A percentile compares a stretch with the other conserved stretches of the same genome.
Evolutionary conservation across 2,888 invertebrate genomes (phyloP).

Genomic region (Caenorhabditis becei): DNA sequence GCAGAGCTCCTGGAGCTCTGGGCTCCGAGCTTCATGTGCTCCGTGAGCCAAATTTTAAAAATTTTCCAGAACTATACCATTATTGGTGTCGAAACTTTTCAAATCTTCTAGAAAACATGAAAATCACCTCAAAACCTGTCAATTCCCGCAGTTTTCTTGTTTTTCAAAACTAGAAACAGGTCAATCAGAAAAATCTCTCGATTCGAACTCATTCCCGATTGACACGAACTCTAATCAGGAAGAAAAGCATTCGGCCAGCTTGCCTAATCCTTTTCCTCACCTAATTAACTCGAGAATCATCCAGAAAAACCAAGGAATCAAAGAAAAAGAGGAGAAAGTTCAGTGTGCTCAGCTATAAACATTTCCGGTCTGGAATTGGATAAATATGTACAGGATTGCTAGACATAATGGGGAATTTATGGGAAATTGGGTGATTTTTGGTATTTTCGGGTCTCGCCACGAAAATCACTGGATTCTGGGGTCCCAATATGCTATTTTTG

Average conservation of each 20-base stretch:
- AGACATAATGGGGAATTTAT: too few species aligned
- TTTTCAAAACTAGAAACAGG: neutral
- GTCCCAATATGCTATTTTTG: neutral
- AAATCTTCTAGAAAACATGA: too few species aligned
- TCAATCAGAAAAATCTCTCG: too few species aligned
- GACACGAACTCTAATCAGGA: neutral
- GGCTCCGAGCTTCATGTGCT: too few species aligned
- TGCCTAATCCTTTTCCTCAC: neutral
- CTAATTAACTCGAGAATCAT: neutral
- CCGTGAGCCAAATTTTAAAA: too few species aligned
- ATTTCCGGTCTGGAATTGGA: neutral
- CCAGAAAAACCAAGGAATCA: neutral
- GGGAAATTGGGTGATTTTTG: neutral
- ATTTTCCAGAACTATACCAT: too few species aligned
- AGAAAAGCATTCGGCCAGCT: neutral
- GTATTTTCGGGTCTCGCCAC: neutral
- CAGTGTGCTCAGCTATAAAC: neutral
- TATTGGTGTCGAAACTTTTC: too few species aligned
- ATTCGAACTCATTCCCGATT: neutral
- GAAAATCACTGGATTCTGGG: neutral
- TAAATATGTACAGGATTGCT: too few species aligned
- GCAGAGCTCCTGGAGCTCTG: too few species aligned
- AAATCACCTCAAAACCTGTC: too few species aligned
- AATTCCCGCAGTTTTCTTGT: neutral
- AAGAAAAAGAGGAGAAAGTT: neutral